phyloP scores from a whole-genome alignment of 2,797 vertebrate genomes.

The Phrynocephalus guinanensis region DNA sequence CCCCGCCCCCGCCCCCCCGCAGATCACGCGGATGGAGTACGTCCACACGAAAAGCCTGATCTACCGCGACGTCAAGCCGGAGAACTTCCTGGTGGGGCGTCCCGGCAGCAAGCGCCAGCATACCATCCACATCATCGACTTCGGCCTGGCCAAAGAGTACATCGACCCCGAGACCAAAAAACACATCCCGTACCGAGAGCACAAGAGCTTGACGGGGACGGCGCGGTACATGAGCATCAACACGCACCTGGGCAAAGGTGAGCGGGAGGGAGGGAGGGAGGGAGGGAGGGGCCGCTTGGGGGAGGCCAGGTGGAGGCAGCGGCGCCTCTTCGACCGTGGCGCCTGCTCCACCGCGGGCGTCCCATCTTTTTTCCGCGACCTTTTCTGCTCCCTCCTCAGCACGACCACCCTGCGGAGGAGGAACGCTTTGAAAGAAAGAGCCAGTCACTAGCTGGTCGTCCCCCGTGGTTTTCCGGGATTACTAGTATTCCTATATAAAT shows the following conservation, averaged over 20 bases:
- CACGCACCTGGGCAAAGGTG: slow-evolving; percentile 97
- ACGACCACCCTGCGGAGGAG: too few relatives aligned
- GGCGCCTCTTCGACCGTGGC: too few relatives aligned
- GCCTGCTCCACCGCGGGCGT: too few relatives aligned
- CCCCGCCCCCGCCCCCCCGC: neutral
- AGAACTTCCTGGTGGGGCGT: slow-evolving; percentile 97
- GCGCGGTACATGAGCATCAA: slow-evolving; percentile 99
- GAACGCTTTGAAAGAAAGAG: too few relatives aligned
- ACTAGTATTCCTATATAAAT: too few relatives aligned
- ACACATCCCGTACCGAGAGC: slow-evolving; percentile 99
- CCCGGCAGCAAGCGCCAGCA: slow-evolving; percentile 96
- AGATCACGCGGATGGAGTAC: slow-evolving; percentile 98
- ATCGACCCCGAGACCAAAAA: slow-evolving; percentile 99
- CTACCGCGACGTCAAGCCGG: slow-evolving; percentile 97
- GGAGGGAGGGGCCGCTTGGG: too few relatives aligned
- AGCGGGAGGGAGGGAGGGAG: slow-evolving; percentile 15
- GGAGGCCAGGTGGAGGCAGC: too few relatives aligned
- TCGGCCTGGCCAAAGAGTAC: slow-evolving; percentile 99
- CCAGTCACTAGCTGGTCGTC: too few relatives aligned
- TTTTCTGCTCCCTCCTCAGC: too few relatives aligned
- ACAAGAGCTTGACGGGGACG: slow-evolving; percentile 98
- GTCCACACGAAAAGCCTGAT: slow-evolving; percentile 98
- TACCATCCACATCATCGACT: slow-evolving; percentile 99
- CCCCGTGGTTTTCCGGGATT: too few relatives aligned
- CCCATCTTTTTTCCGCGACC: too few relatives aligned